Base-by-base conservation (phyloP, 1,140 invertebrate species). In the Matsumurasca onukii region DNA sequence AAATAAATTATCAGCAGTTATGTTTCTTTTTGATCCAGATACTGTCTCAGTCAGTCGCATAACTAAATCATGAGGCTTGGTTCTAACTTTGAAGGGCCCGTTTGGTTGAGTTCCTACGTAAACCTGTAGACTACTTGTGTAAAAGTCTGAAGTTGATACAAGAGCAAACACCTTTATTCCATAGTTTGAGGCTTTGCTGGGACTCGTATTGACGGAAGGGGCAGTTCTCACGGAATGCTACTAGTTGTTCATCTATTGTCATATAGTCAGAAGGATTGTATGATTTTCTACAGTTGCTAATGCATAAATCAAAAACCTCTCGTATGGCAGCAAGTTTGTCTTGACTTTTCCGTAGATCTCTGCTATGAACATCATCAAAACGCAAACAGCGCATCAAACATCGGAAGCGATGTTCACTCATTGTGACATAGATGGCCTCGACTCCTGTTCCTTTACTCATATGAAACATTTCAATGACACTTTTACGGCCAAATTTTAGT, bases 101-200 rank as follows among this genome's bases (percentile, higher is more conserved):
- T 71, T 70, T 3, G 76, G 74, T 68, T 78, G 74, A 64, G 74
- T 73, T 45, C 75, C 75, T 1, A 69, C 39, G 72, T 78, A 78
- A 22, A 77, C 70, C 69, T 77, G 72, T 12, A 77, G 48, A 61
- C 76, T 77, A 3, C 24, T 29, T 12, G 62, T 75, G 65, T 78
- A 79, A 72, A 72, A 78, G 71, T 78, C 59, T 66, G 68, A 12
- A 72, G 69, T 30, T 75, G 75, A n/a, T 62, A 59, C 25, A 75
- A 15, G 13, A 71, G 67, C 49, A 17, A 70, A 74, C 24, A 77
- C 69, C 73, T 76, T 76, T 9, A 79, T 67, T 15, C 76, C 75
- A 68, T 75, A 77, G 9, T 61, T 61, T 22, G 57, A 22, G 2
- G 27, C 22, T 20, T 55, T 55, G 9, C 24, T 55, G 17, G 51